Base-by-base conservation (phyloP, 2,797 vertebrate species). In the Erpetoichthys calabaricus region DNA sequence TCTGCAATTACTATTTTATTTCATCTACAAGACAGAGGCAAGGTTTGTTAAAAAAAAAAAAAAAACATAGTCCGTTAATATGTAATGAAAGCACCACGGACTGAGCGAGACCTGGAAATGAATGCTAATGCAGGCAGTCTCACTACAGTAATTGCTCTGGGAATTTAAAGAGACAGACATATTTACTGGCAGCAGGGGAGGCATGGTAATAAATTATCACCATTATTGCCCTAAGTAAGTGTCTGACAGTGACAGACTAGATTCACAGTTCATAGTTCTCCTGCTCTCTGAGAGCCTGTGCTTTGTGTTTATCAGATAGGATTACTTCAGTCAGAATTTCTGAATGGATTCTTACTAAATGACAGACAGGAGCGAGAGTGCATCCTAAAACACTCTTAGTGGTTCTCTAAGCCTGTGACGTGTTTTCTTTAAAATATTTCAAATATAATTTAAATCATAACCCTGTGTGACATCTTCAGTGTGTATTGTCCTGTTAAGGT, bases 141-240 rank as follows among this genome's bases (percentile, higher is more conserved):
- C 80, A 79, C 81, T 76, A 78, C 77, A 78, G 75, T 84, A 85
- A 87, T 85, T 82, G 79, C 77, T 79, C 62, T 59, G 78, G 73
- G 81, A 85, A 76, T 81, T 81, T 80, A 72, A 82, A 77, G 70
- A 81, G 80, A 78, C 77, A 82, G 80, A 79, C 80, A 83, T 82
- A 80, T 85, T 85, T 85, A 88, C 84, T 79, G 75, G 70, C 66
- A 49, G 71, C 66, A 75, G 76, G 74, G 84, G 83, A 78, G 71
- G 74, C 62, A 65, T 68, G 72, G 74, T 76, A 83, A 88, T 88
- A 87, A 88, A 87, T 82, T 83, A 84, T 72, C 71, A 9, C 71
- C 61, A 57, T 65, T 73, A 75, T 56, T 46, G 69, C 70, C 62
- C 73, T 72, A 71, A 73, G 71, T 69, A 66, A 61, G 74, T 62